A percentile compares a stretch with the other conserved stretches of the same genome.
Conservation (phyloP, 2,113 vertebrate species). For the Takifugu bimaculatus region DNA sequence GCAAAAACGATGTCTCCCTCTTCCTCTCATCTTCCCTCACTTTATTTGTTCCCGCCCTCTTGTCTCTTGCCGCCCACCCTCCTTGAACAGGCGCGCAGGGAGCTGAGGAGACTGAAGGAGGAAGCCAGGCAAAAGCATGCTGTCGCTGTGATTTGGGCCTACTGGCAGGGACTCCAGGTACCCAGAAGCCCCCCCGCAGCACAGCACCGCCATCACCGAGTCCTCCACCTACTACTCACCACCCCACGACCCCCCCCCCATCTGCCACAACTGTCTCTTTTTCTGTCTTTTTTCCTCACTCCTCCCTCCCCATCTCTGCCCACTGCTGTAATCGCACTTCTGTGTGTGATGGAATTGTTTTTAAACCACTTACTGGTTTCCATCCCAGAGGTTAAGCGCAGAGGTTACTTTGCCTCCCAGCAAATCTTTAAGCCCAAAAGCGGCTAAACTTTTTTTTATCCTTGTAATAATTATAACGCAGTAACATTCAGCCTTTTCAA, state of each 20-base stretch:
- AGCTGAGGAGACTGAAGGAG: slow-evolving; percentile 96
- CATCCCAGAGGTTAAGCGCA: neutral
- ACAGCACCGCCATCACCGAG: slow-evolving; percentile 30
- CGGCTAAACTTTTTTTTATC: neutral
- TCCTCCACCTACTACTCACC: slow-evolving; percentile 26
- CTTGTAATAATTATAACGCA: neutral
- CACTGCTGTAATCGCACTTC: neutral
- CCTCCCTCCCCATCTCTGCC: slow-evolving; percentile 25
- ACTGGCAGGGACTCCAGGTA: slow-evolving; percentile 99
- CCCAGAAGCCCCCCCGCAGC: slow-evolving; percentile 38
- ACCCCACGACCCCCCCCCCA: slow-evolving; percentile 9
- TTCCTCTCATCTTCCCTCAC: slow-evolving; percentile 48
- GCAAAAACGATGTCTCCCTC: slow-evolving; percentile 29
- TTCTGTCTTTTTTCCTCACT: neutral
- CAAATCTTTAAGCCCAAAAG: too few relatives aligned
- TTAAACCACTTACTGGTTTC: neutral
- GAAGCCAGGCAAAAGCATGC: slow-evolving; percentile 97
- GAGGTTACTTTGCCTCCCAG: too few relatives aligned
- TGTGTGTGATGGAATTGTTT: neutral
- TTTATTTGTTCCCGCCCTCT: slow-evolving; percentile 55
- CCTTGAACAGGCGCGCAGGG: slow-evolving; percentile 89
- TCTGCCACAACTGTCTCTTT: neutral
- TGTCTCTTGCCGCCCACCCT: slow-evolving; percentile 38
- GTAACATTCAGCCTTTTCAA: neutral
- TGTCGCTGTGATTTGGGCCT: slow-evolving; percentile 99